phyloP scores from a whole-genome alignment of 2,797 vertebrate genomes.

The Acanthopagrus latus region DNA sequence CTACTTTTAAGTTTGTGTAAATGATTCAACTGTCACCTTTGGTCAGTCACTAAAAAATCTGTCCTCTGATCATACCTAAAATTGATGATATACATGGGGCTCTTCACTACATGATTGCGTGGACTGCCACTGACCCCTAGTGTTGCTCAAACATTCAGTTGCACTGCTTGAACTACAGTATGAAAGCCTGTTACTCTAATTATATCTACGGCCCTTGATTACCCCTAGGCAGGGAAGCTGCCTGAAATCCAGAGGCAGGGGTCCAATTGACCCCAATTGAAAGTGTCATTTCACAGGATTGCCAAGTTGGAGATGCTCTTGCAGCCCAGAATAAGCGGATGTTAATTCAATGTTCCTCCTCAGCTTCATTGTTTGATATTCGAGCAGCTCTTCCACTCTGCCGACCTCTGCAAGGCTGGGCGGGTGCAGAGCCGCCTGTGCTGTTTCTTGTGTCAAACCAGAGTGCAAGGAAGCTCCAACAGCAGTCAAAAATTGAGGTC shows the following conservation, averaged over 20 bases:
- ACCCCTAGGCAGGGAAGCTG: constrained; percentile 79
- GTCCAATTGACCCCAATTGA: constrained; percentile 88
- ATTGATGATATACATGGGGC: constrained; percentile 38
- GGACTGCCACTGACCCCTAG: constrained; percentile 87
- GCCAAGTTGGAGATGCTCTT: constrained; percentile 76
- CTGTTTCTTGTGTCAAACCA: constrained; percentile 72
- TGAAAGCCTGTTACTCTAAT: constrained; percentile 77
- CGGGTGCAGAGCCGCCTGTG: constrained; percentile 63
- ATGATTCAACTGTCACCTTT: constrained; percentile 13
- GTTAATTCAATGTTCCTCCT: constrained; percentile 69
- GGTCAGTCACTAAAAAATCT: constrained; percentile 1
- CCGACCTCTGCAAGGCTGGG: constrained; percentile 57
- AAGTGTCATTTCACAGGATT: constrained; percentile 85
- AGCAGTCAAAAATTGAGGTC: constrained; percentile 85
- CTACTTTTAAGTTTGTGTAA: constrained; percentile 3
- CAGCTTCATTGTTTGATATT: constrained; percentile 69
- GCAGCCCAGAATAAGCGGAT: constrained; percentile 63
- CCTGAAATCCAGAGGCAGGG: constrained; percentile 83
- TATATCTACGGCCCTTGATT: constrained; percentile 80
- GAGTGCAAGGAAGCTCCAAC: constrained; percentile 78
- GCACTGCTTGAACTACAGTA: constrained; percentile 59
- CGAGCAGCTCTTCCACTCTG: constrained; percentile 58
- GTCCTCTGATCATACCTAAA: constrained; percentile 42
- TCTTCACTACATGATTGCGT: constrained; percentile 64
- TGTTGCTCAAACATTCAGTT: constrained; percentile 73